Conservation (phyloP, 2,113 vertebrate species). For the Amazona guildingii region DNA sequence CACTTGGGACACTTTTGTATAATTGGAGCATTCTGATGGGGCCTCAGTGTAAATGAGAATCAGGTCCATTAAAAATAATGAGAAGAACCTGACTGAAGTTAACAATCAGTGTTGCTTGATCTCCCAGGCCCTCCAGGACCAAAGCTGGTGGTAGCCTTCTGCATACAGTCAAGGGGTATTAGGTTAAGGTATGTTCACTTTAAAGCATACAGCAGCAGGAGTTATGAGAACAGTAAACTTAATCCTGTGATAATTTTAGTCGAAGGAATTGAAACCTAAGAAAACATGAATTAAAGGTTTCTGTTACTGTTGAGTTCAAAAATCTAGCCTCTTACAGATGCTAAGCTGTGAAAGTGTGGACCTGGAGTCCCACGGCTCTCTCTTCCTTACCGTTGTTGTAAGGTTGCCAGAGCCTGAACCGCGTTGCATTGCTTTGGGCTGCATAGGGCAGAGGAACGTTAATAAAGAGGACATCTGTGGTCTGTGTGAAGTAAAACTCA, state of each 20-base stretch:
- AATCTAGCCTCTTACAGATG: neutral
- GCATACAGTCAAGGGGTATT: neutral
- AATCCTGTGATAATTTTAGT: neutral
- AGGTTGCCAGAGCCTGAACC: conserved; percentile 96
- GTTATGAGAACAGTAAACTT: neutral
- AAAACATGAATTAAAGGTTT: neutral
- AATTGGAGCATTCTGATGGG: conserved; percentile 8
- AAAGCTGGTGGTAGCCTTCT: neutral
- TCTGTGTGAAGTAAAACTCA: conserved; percentile 95
- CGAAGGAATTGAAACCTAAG: neutral
- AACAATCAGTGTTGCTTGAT: neutral
- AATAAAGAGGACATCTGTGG: conserved; percentile 92
- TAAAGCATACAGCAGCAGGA: neutral
- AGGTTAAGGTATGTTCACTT: neutral
- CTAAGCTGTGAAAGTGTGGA: neutral
- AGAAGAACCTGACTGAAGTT: neutral
- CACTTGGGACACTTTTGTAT: conserved; percentile 7
- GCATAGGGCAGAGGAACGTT: conserved; percentile 87
- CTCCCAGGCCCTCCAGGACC: neutral
- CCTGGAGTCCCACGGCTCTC: neutral
- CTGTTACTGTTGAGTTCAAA: neutral
- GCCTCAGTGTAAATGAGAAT: conserved; percentile 2
- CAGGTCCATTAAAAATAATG: conserved; percentile 36
- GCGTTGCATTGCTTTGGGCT: conserved; percentile 91
- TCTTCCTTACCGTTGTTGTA: conserved; percentile 88